Base-by-base conservation (phyloP, 2,797 vertebrate genomes). In the Pseudomugil tenellus region DNA sequence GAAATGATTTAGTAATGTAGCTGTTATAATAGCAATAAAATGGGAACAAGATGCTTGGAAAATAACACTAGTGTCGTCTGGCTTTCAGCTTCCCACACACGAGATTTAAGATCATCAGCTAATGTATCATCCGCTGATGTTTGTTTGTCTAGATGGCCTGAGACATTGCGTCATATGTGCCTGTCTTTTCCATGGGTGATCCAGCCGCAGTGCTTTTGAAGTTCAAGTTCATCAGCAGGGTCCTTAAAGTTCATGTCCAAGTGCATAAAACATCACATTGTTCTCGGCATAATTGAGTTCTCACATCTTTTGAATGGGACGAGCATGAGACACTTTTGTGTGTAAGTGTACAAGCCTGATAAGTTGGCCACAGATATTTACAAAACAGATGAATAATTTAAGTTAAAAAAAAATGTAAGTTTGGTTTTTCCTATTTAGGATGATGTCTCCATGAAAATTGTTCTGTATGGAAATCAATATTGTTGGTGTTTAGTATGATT, bases 221-320 rank as follows among this genome's bases (percentile, higher is more conserved):
- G 80, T 85, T 88, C 73, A 86, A 77, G 87, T 85, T 87, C 85
- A 80, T 77, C 49, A 60, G 74, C 52, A 11, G 76, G 74, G 74
- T 67, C 61, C 58, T 63, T 25, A 76, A 61, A 66, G 84, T 86
- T 88, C 79, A 83, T 31, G 70, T 72, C 63, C 72, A 74, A 83
- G 69, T 58, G 60, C 80, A 61, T 61, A 62, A 64, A 80, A 65
- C 73, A 32, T 62, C 23, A 29, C 2, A 31, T 57, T 43, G 57
- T 75, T 80, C 72, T 59, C 3, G 9, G 41, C 12, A 55, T 53
- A 52, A 2, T 73, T 78, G 84, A 84, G 74, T 3, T 6, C 32
- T 68, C 19, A 1, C 28, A 53, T 59, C 46, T 2, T 70, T 61
- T 66, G 7, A 75, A 72, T 71, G 43, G 64, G 49, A 64, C 58